Percentiles rank a stretch among this genome's conserved stretches.
Conservation (phyloP, 2,888 invertebrate genomes). For the Pachydiplax longipennis region DNA sequence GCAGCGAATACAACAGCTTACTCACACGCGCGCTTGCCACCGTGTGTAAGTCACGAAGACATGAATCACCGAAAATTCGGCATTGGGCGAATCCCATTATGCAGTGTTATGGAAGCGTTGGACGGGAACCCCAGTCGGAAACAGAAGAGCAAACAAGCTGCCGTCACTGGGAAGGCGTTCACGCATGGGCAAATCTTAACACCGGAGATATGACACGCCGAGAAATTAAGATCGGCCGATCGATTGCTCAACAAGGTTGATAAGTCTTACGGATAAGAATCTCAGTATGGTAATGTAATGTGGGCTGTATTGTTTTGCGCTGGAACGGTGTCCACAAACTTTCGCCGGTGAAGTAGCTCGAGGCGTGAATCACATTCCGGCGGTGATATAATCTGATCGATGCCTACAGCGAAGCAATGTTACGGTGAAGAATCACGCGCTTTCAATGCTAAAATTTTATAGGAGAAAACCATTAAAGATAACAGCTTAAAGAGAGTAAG, state of each 20-base stretch:
- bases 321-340: neutral
- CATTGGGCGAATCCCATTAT: constrained; percentile 31
- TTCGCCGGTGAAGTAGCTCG: neutral
- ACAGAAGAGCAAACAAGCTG: neutral
- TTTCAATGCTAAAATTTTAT: no score
- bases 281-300: neutral
- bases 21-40: constrained; percentile 19
- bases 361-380: neutral
- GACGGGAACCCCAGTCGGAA: neutral
- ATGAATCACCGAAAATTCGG: constrained; percentile 39
- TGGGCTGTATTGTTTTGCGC: neutral
- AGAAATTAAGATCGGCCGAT: neutral
- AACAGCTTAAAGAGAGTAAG: no score
- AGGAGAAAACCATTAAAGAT: no score
- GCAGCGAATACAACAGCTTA: neutral
- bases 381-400: no score
- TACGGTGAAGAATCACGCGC: no score
- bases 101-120: neutral
- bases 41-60: constrained; percentile 17
- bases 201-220: neutral
- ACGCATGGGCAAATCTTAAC: neutral
- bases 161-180: neutral
- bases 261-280: neutral
- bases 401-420: no score
- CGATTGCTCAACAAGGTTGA: neutral